Conservation (phyloP, 2,113 vertebrate genomes). For the Tragelaphus scriptus region DNA sequence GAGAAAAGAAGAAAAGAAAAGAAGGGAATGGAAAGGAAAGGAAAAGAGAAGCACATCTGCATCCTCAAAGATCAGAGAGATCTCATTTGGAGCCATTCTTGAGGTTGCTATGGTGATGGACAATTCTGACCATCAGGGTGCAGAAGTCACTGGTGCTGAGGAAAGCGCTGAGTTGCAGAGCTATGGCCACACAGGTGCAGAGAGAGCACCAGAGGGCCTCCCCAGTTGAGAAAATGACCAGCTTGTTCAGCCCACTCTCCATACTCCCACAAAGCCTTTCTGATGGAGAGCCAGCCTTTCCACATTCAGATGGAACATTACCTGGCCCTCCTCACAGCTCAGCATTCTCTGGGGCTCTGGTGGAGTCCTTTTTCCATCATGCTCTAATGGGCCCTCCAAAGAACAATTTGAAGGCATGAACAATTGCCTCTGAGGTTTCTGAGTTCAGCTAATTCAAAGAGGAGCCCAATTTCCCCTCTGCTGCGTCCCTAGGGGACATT, state of each 20-base stretch:
- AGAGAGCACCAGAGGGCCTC: background rate
- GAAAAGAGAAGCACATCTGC: background rate
- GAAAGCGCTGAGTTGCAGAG: background rate
- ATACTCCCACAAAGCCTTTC: slow-evolving; percentile 27
- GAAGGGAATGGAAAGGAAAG: background rate
- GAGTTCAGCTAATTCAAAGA: slow-evolving; percentile 19
- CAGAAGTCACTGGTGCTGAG: background rate
- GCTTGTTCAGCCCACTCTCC: slow-evolving; percentile 45
- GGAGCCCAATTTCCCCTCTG: slow-evolving; percentile 38
- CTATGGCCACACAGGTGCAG: background rate
- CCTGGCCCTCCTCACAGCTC: slow-evolving; percentile 53
- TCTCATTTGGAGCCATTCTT: slow-evolving; percentile 38
- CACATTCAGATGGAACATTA: slow-evolving; percentile 9
- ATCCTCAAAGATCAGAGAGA: slow-evolving; percentile 21
- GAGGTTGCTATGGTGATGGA: slow-evolving; percentile 58
- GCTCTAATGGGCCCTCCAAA: slow-evolving; percentile 57
- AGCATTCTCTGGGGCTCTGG: slow-evolving; percentile 31
- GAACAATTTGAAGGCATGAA: slow-evolving; percentile 24
- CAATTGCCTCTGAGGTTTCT: slow-evolving; percentile 46
- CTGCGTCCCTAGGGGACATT: background rate
- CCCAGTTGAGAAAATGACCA: slow-evolving; percentile 35
- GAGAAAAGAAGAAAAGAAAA: background rate
- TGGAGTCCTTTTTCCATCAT: slow-evolving; percentile 41
- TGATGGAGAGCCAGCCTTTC: slow-evolving; percentile 28
- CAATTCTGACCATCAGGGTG: slow-evolving; percentile 6